These are phyloP conservation scores for Opisthocomus hoazin DNA, from an alignment of 2,113 vertebrate species.

Conservation along the genomic window DNA sequence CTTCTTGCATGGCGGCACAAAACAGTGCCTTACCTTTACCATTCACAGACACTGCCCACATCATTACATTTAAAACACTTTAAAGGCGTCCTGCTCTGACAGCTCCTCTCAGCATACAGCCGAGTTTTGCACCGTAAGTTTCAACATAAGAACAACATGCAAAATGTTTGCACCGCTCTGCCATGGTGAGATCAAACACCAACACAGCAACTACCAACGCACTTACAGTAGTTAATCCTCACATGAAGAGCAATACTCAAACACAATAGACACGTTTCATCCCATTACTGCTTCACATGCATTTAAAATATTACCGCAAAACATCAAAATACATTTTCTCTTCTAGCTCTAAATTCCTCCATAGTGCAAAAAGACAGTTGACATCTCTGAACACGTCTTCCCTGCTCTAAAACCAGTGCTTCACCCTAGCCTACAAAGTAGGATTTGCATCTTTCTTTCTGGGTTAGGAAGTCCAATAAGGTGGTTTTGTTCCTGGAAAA, in stretches of 20 bases:
- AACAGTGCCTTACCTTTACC: background rate
- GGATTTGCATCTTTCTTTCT: background rate
- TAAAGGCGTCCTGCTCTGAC: background rate
- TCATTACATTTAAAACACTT: fast-evolving
- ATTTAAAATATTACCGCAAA: background rate
- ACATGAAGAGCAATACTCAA: fast-evolving
- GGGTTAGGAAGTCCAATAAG: background rate
- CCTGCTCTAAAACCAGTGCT: background rate
- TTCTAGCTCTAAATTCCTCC: background rate
- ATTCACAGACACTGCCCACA: background rate
- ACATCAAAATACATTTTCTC: background rate
- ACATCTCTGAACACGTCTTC: no score
- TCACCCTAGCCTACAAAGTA: background rate
- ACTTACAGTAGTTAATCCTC: fast-evolving
- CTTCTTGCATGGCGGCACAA: background rate
- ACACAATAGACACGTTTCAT: background rate
- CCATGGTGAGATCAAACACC: background rate
- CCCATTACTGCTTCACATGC: fast-evolving
- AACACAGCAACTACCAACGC: background rate
- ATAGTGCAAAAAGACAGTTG: fast-evolving
- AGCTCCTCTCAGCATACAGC: background rate
- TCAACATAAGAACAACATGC: background rate
- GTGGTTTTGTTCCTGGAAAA: background rate
- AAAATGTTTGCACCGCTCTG: background rate
- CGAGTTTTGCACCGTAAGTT: background rate